Conservation (phyloP, 2,888 invertebrate species). For the Ernsta delagoae region DNA sequence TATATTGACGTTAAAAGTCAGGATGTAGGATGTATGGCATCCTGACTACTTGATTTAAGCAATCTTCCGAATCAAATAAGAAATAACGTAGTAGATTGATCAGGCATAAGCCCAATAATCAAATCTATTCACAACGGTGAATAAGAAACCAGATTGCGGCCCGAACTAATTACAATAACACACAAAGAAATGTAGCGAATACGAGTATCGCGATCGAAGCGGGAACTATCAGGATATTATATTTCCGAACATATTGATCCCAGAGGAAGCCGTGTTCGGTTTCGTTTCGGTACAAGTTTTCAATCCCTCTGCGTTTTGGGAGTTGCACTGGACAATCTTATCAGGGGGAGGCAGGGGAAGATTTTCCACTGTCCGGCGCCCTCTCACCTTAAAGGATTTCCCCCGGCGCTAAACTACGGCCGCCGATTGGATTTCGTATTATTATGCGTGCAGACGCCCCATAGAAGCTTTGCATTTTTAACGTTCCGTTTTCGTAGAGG, state of each 20-base stretch:
- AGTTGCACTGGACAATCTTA: conserved; percentile 84
- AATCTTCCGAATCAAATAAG: neutral
- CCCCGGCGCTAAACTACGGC: conserved; percentile 62
- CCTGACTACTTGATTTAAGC: too few species aligned
- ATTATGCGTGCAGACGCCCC: conserved; percentile 72
- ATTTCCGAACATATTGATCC: conserved; percentile 82
- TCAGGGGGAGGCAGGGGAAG: conserved; percentile 72
- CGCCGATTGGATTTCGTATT: conserved; percentile 78
- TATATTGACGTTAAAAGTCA: too few species aligned
- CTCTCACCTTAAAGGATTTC: conserved; percentile 80
- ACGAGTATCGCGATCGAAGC: conserved; percentile 62
- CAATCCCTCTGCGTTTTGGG: conserved; percentile 83
- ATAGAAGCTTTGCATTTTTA: conserved; percentile 56
- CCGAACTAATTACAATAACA: conserved; percentile 57
- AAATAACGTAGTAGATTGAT: conserved; percentile 6
- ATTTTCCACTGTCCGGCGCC: conserved; percentile 80
- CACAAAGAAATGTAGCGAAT: conserved; percentile 59
- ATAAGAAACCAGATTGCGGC: conserved; percentile 24
- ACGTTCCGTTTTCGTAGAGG: conserved; percentile 24
- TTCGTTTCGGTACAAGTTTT: conserved; percentile 81
- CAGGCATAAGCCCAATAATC: conserved; percentile 8
- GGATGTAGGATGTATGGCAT: too few species aligned
- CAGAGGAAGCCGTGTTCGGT: conserved; percentile 76
- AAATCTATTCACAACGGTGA: conserved; percentile 18
- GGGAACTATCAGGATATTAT: conserved; percentile 77